Conservation (phyloP, 1,140 invertebrate species). For the Epicauta chinensis region DNA sequence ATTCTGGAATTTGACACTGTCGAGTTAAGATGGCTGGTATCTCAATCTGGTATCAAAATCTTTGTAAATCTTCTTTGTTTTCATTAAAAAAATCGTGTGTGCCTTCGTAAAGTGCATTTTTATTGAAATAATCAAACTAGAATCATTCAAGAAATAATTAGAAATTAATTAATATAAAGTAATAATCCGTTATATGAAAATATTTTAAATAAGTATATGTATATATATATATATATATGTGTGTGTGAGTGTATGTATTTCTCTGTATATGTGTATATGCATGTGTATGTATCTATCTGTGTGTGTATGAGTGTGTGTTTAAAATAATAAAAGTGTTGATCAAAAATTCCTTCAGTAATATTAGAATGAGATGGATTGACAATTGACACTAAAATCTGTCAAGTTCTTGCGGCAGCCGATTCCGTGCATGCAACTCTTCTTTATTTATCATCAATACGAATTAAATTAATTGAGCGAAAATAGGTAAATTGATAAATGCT, state of each 20-base stretch:
- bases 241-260: not conserved
- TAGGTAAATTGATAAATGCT: not conserved
- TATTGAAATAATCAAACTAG: constrained; percentile 3
- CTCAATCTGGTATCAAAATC: constrained; percentile 18
- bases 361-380: constrained; percentile 34
- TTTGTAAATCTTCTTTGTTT: constrained; percentile 43
- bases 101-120: constrained; percentile 20
- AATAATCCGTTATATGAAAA: constrained; percentile 1
- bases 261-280: not conserved
- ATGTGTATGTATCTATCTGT: constrained; percentile 4
- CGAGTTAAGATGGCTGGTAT: constrained; percentile 40
- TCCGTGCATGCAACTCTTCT: no score
- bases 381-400: constrained; percentile 38
- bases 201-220: not conserved
- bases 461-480: not conserved
- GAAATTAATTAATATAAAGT: not conserved
- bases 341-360: constrained; percentile 28
- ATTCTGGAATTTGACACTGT: constrained; percentile 43
- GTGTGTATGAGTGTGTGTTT: constrained; percentile 1
- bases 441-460: not conserved
- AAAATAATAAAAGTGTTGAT: constrained; percentile 13
- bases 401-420: constrained; percentile 9
- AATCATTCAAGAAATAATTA: constrained; percentile 1
- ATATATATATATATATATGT: not conserved
- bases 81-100: constrained; percentile 26